Evolutionary conservation across 1,140 invertebrate species (phyloP).

Genomic region (Druon quercuslanigerum): DNA sequence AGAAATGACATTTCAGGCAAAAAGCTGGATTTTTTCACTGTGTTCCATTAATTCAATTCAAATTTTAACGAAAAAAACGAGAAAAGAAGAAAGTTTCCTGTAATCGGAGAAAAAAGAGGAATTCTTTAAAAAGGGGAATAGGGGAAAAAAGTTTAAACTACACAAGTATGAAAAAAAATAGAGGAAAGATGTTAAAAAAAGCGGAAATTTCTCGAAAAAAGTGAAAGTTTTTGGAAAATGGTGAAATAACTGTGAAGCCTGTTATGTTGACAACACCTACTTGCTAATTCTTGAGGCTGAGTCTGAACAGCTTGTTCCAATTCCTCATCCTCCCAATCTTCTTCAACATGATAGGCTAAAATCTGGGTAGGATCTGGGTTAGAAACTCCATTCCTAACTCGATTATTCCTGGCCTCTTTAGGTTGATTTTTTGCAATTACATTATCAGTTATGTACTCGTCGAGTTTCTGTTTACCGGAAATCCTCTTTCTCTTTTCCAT

Average conservation of each 20-base stretch:
- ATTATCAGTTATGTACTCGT: constrained; percentile 10
- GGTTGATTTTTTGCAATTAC: neutral
- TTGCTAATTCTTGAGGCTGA: constrained; percentile 4
- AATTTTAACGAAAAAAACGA: too few relatives aligned
- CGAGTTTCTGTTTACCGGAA: neutral
- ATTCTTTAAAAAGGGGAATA: too few relatives aligned
- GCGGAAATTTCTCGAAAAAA: too few relatives aligned
- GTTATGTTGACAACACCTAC: constrained; percentile 41
- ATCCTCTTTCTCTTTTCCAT: neutral
- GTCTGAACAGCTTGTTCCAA: constrained; percentile 52
- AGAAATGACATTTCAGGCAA: too few relatives aligned
- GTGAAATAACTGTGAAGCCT: constrained; percentile 20
- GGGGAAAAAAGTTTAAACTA: too few relatives aligned
- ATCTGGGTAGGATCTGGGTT: constrained; percentile 24
- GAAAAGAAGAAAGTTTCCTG: too few relatives aligned
- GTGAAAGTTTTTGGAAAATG: neutral
- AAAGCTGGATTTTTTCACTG: too few relatives aligned
- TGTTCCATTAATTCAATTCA: too few relatives aligned
- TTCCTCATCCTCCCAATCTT: constrained; percentile 71
- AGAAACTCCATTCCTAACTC: neutral
- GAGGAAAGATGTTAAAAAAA: too few relatives aligned
- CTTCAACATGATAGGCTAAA: constrained; percentile 21
- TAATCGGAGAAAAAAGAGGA: too few relatives aligned
- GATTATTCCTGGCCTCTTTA: neutral
- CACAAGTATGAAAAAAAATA: too few relatives aligned